Base-by-base conservation (phyloP, 2,113 vertebrate species). In the Anoura caudifer region DNA sequence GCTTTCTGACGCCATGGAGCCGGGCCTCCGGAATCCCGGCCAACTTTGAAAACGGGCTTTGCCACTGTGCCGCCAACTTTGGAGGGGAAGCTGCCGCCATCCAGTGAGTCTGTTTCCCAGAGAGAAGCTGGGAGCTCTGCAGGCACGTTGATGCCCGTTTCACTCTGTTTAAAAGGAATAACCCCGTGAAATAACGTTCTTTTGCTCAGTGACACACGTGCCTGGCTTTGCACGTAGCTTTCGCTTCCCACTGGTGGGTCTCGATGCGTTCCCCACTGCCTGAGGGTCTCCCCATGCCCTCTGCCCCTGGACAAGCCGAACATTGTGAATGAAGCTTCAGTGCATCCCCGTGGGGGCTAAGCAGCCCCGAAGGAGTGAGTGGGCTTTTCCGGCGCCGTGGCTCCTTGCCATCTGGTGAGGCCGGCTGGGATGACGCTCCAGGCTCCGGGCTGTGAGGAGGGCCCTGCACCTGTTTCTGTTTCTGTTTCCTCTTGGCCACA, bases 341-440 rank as follows among this genome's bases (percentile, higher is more conserved):
- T 0, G 1, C 41, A 28, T 36, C 47, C 28, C 52, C 59, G 47
- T 26, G 0, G 75, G 61, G 61, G 43, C 77, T 85, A 0, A 43
- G 31, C 4, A 6, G 47, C 50, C 91, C 61, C 12, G 0, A 15
- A 54, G 82, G 87, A 38, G 7, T 5, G 56, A 31, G 17, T 10
- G 50, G 45, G 22, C 45, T 76, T 36, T 72, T 47, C 56, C 16
- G 2, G 77, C 54, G 1, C 7, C 0, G 2, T 14, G 19, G 90
- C 14, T 47, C 31, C 43, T 33, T 22, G 95, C 83, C 91, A 87
- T 77, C 91, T 73, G 89, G n/a, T 0, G 16, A 67, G 69, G 38
- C 1, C 2, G 50, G 20, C 47, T n/a, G 10, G 14, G 15, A 12
- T 10, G 56, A 56, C 0, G 1, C 19, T 19, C 15, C 1, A 0